Percentiles rank a stretch among this genome's conserved stretches.
Conservation (phyloP, 2,113 vertebrate species). For the Tor tambroides region DNA sequence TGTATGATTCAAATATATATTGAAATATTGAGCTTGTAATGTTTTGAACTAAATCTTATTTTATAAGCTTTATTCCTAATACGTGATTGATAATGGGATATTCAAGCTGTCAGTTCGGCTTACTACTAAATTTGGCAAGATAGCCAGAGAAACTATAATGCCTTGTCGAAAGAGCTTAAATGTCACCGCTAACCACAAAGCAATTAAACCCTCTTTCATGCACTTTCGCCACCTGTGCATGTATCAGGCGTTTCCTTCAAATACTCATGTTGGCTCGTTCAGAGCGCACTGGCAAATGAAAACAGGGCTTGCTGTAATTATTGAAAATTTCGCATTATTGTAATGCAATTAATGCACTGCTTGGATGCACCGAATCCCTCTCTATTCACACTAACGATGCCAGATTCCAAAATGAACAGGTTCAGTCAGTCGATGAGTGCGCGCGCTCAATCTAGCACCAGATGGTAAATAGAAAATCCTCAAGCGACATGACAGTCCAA, state of each 20-base stretch:
- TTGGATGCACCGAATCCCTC: background rate
- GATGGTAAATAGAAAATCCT: conserved; percentile 70
- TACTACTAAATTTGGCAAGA: conserved; percentile 13
- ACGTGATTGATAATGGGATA: background rate
- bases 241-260: conserved; percentile 34
- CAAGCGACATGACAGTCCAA: conserved; percentile 57
- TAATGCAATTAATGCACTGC: conserved; percentile 33
- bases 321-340: conserved; percentile 17
- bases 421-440: conserved; percentile 65
- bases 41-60: background rate
- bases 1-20: background rate
- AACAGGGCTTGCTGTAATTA: background rate
- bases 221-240: conserved; percentile 53
- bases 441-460: conserved; percentile 67
- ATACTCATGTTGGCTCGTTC: background rate
- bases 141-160: conserved; percentile 35
- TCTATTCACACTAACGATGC: conserved; percentile 41
- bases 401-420: conserved; percentile 65
- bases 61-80: background rate
- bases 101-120: background rate
- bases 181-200: conserved; percentile 53
- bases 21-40: background rate
- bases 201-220: conserved; percentile 54
- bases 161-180: conserved; percentile 47
- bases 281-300: background rate